Conservation (phyloP, 2,113 vertebrate species). For the Acrocephalus kingi region DNA sequence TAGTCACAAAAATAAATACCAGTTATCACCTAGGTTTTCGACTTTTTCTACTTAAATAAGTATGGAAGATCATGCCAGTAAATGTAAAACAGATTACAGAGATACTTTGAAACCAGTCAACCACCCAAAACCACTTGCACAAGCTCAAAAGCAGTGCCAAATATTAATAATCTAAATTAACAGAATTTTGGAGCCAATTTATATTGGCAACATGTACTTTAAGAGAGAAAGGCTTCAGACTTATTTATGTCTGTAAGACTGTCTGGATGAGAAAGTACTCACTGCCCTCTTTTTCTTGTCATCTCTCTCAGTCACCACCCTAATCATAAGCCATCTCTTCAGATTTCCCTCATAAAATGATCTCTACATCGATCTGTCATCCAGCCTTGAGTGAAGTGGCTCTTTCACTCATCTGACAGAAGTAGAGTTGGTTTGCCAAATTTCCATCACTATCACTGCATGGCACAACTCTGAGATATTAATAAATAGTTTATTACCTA, state of each 20-base stretch:
- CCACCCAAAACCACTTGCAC: background rate
- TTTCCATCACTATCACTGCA: slow-evolving; percentile 64
- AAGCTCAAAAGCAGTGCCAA: background rate
- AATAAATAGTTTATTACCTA: slow-evolving; percentile 65
- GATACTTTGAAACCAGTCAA: background rate
- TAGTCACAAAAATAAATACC: background rate
- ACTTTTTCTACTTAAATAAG: background rate
- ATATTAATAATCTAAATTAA: slow-evolving; percentile 6
- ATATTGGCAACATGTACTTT: background rate
- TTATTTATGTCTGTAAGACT: background rate
- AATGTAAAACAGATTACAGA: background rate
- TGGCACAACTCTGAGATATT: slow-evolving; percentile 63
- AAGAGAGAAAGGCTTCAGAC: background rate
- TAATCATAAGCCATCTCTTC: slow-evolving; percentile 46
- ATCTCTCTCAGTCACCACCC: slow-evolving; percentile 6
- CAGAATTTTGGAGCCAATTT: background rate
- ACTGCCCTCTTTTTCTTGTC: background rate
- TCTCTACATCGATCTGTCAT: slow-evolving; percentile 61
- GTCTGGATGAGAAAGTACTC: background rate
- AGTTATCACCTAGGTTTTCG: background rate
- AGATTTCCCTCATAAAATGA: slow-evolving; percentile 20
- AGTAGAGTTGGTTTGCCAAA: slow-evolving; percentile 52
- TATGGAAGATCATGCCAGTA: background rate
- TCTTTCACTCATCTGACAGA: slow-evolving; percentile 68
- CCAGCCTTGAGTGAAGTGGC: slow-evolving; percentile 67